A percentile compares a stretch with the other conserved stretches of the same genome.
Conservation (phyloP, 2,888 invertebrate genomes). For the Spicauda simplicius region DNA sequence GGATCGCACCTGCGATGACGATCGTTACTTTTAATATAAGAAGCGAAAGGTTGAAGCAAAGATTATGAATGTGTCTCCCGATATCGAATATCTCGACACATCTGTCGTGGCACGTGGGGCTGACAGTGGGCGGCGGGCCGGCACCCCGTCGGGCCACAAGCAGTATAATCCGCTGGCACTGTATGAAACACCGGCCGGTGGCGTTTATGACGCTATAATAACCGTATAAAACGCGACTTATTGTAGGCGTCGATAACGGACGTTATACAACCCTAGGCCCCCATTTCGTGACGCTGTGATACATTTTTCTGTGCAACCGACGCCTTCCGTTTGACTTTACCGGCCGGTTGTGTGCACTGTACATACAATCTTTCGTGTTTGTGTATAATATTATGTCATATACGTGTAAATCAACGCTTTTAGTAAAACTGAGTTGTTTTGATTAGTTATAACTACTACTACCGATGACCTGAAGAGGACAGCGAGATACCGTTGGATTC, state of each 20-base stretch:
- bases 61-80: slow-evolving; percentile 84
- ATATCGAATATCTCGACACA: slow-evolving; percentile 83
- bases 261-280: slow-evolving; percentile 75
- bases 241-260: slow-evolving; percentile 83
- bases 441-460: no score
- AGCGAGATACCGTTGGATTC: no score
- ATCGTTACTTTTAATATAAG: slow-evolving; percentile 78
- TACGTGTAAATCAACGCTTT: neutral
- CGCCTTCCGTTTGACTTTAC: slow-evolving; percentile 44
- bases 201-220: slow-evolving; percentile 84
- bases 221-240: slow-evolving; percentile 85
- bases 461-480: no score
- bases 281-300: slow-evolving; percentile 59
- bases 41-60: slow-evolving; percentile 74
- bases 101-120: slow-evolving; percentile 80
- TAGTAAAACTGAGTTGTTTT: slow-evolving; percentile 4
- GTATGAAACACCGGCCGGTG: slow-evolving; percentile 84
- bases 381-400: slow-evolving; percentile 12
- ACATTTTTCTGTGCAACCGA: slow-evolving; percentile 53
- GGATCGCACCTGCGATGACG: slow-evolving; percentile 65
- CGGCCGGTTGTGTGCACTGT: slow-evolving; percentile 5
- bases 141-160: slow-evolving; percentile 62
- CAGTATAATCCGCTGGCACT: slow-evolving; percentile 81
- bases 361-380: slow-evolving; percentile 2
- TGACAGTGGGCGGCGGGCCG: slow-evolving; percentile 70